Conservation (phyloP, 2,113 vertebrate species). For the Alethe diademata region DNA sequence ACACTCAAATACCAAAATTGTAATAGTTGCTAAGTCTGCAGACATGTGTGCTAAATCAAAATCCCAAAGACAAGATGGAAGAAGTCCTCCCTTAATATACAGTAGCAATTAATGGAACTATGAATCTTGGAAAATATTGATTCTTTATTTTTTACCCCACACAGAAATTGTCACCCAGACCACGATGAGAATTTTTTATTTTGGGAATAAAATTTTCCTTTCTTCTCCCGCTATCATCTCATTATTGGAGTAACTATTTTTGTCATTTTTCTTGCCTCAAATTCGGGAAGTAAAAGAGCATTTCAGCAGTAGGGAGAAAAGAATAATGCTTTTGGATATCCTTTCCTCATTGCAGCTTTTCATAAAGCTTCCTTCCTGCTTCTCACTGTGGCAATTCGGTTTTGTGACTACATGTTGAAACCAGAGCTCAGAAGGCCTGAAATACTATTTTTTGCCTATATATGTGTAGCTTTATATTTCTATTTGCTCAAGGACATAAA, state of each 20-base stretch:
- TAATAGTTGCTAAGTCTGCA: not conserved
- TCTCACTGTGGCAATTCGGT: not conserved
- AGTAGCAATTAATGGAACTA: not conserved
- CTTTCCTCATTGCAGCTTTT: not conserved
- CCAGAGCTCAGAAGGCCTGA: not conserved
- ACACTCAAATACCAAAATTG: not conserved
- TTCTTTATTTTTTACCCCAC: not conserved
- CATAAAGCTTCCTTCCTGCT: not conserved
- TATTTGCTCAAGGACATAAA: not conserved
- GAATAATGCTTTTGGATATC: not conserved
- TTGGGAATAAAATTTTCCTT: not conserved
- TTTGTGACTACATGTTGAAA: not conserved
- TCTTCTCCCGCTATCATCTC: not conserved
- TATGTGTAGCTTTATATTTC: not conserved
- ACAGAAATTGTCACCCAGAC: not conserved
- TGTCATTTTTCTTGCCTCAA: not conserved
- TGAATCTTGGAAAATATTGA: not conserved
- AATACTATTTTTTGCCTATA: not conserved
- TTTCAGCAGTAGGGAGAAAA: not conserved
- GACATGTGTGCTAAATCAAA: not conserved
- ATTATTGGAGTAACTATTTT: not conserved
- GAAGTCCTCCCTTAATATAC: not conserved
- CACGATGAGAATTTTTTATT: not conserved
- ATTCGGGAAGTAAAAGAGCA: not conserved
- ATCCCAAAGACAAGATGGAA: not conserved